Evolutionary conservation across 2,888 invertebrate genomes (phyloP).

Genomic region (Pedicia rivosa): DNA sequence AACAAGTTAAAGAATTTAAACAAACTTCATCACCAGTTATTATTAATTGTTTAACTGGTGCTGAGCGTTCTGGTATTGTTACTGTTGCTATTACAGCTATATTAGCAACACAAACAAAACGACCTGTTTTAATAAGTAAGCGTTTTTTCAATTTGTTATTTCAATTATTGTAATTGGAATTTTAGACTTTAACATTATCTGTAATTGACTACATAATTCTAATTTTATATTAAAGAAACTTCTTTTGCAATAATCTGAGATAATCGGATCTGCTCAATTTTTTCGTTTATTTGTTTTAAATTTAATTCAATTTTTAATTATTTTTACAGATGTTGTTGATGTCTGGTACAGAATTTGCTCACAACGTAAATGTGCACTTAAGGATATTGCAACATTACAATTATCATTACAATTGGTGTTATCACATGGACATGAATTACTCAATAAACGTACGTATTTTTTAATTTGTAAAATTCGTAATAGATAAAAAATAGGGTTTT

Average conservation of each 20-base stretch:
- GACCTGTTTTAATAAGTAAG: slow-evolving; percentile 28
- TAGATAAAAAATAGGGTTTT: not conserved
- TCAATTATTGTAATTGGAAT: not conserved
- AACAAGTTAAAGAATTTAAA: slow-evolving; percentile 21
- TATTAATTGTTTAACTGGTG: slow-evolving; percentile 28
- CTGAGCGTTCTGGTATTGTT: slow-evolving; percentile 28
- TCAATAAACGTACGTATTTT: slow-evolving; percentile 25
- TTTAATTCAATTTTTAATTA: slow-evolving; percentile 2
- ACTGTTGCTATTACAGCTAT: slow-evolving; percentile 25
- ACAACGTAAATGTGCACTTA: slow-evolving; percentile 27
- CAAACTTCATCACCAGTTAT: slow-evolving; percentile 22
- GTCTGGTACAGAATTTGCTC: slow-evolving; percentile 30
- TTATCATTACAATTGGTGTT: slow-evolving; percentile 29
- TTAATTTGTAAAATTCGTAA: not conserved
- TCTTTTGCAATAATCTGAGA: too few species aligned
- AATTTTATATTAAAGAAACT: too few species aligned
- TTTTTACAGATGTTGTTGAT: slow-evolving; percentile 29
- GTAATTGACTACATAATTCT: too few species aligned
- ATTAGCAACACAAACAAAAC: slow-evolving; percentile 24
- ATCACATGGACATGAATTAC: slow-evolving; percentile 27
- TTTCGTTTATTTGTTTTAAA: not conserved
- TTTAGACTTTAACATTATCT: too few species aligned
- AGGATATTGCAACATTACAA: slow-evolving; percentile 24
- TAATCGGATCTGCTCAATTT: too few species aligned
- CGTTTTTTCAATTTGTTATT: not conserved